Evolutionary conservation across 2,888 invertebrate genomes (phyloP), one percentile per base, ranked within the genome.

Genomic region (Noctua janthina): DNA sequence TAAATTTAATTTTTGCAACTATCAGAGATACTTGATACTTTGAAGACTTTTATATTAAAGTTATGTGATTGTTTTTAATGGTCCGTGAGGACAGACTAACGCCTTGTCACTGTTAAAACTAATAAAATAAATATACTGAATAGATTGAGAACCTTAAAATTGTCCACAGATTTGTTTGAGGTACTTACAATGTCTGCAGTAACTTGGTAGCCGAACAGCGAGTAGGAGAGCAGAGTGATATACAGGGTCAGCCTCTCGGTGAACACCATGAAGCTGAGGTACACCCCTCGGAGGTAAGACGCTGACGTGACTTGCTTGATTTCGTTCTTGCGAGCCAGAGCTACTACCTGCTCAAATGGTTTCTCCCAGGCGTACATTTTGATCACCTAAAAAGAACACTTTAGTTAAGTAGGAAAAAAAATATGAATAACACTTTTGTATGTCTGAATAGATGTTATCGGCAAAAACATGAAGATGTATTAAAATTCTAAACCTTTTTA

Each of bases 291-390:
- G 82, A 98, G 96, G 93, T 98, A 98, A 0, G 98, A 97, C 0
- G 98, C 97, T 79, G 97, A 97, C 13, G 97, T 97, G 88, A 98
- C 97, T 89, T 97, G 97, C 74, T 97, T 96, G 84, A 98, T 97
- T 90, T 98, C 98, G 90, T 97, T 98, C 96, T 97, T 97, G 91
- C 99, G 96, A 2, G 98, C 98, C 74, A 97, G 94, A 15, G 98
- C 97, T 5, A 99, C 98, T n/a, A 99, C 97, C 85, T 98, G 97
- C 82, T 98, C 98, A 92, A 99, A 99, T 0, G 99, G 98, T 89
- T 98, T 98, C 94, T 99, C 99, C 98, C 99, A 99, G 6, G 99
- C 98, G 93, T 99, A 99, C 99, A 99, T 99, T 97, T 99, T 99
- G 87, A 99, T 99, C 4, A 99, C 99, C 97, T 98, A 96, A 91